A percentile compares a stretch with the other conserved stretches of the same genome.
These are phyloP conservation scores for Dasysyrphus tricinctus DNA, from an alignment of 2,888 invertebrate genomes.

Conservation along the genomic window DNA sequence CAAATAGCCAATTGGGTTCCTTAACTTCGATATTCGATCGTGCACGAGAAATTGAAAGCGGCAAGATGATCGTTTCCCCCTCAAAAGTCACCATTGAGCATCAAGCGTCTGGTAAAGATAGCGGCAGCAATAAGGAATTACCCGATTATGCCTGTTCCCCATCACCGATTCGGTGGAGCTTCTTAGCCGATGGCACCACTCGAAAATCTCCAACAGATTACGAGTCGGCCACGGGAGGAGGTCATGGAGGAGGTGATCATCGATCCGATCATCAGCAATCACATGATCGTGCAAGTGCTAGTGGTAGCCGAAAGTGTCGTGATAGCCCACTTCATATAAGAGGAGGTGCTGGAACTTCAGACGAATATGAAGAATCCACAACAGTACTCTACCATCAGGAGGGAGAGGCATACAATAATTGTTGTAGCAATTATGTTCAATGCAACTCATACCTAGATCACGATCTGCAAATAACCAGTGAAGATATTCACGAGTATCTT, in stretches of 20 bases:
- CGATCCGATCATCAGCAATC: slow-evolving; percentile 60
- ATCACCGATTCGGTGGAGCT: slow-evolving; percentile 83
- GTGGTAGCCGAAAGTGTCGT: slow-evolving; percentile 78
- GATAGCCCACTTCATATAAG: slow-evolving; percentile 81
- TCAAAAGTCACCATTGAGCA: slow-evolving; percentile 80
- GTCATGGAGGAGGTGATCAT: slow-evolving; percentile 53
- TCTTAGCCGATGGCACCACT: slow-evolving; percentile 80
- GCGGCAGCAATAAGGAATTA: slow-evolving; percentile 80
- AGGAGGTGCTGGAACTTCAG: slow-evolving; percentile 74
- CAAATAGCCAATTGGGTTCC: slow-evolving; percentile 81
- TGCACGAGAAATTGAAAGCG: slow-evolving; percentile 79
- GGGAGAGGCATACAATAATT: slow-evolving; percentile 83
- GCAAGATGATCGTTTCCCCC: slow-evolving; percentile 78
- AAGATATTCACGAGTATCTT: slow-evolving; percentile 83
- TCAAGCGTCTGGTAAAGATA: slow-evolving; percentile 81
- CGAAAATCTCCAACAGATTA: slow-evolving; percentile 80
- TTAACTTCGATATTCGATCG: slow-evolving; percentile 82
- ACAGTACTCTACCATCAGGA: slow-evolving; percentile 83
- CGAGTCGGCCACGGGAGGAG: slow-evolving; percentile 74
- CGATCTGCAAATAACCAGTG: slow-evolving; percentile 83
- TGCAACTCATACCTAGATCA: slow-evolving; percentile 83
- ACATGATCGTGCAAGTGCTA: slow-evolving; percentile 55
- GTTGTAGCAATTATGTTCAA: slow-evolving; percentile 83
- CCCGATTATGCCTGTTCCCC: slow-evolving; percentile 83
- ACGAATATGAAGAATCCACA: slow-evolving; percentile 79